phyloP scores from a whole-genome alignment of 2,797 vertebrate genomes.

The Leuciscus waleckii region DNA sequence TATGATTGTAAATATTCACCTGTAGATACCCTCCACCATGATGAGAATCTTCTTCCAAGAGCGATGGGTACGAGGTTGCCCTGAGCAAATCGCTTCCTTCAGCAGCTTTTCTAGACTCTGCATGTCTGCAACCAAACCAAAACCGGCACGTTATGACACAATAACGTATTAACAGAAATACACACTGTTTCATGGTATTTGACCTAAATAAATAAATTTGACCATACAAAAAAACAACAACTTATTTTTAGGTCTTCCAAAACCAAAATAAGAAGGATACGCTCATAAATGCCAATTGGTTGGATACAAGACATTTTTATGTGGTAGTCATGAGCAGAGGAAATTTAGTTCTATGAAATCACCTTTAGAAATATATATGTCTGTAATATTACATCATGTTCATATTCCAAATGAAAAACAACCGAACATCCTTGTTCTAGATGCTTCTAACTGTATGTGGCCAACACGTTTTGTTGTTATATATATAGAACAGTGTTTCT shows the following conservation, averaged over 20 bases:
- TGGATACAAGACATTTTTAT: not conserved
- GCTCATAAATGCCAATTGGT: not conserved
- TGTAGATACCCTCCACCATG: constrained; percentile 86
- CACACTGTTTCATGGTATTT: not conserved
- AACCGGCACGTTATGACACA: not conserved
- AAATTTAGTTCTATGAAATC: not conserved
- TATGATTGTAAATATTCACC: constrained; percentile 60
- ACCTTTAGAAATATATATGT: not conserved
- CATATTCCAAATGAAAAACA: not conserved
- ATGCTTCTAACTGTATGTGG: not conserved
- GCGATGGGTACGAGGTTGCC: constrained; percentile 68
- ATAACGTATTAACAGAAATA: not conserved
- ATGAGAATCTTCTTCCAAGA: constrained; percentile 91
- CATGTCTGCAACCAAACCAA: constrained; percentile 52
- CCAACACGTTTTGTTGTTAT: not conserved
- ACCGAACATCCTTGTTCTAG: not conserved
- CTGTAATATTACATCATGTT: not conserved
- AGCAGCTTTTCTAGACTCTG: constrained; percentile 78
- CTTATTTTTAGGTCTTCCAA: not conserved
- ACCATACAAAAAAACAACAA: not conserved
- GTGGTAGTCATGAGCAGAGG: not conserved
- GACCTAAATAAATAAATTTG: too few relatives aligned
- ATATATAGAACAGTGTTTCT: constrained; percentile 1
- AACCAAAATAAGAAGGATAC: not conserved
- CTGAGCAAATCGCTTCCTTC: constrained; percentile 77